Evolutionary conservation across 2,888 invertebrate species (phyloP), one percentile per base, ranked within the genome.

Genomic region (Lampropteryx suffumata): DNA sequence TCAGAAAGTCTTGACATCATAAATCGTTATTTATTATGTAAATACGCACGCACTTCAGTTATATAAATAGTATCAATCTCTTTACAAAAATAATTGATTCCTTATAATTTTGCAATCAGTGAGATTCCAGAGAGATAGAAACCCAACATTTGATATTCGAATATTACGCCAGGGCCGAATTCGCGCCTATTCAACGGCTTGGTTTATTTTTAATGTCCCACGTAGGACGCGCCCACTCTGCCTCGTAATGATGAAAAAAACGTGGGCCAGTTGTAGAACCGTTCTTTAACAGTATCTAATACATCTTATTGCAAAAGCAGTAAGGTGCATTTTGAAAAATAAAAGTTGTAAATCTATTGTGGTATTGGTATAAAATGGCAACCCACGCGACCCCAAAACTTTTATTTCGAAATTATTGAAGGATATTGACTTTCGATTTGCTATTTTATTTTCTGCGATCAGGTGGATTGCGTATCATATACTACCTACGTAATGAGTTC

Each of bases 201-300:
- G 71, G 64, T 64, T 67, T 70, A 67, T 72, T 77, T 79, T 78
- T 73, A 73, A 77, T 65, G 62, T 62, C 61, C 50, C 59, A 77
- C 73, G 84, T 84, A 83, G 84, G 84, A 67, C 62, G 82, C 82
- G 79, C 86, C 86, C 79, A 84, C 84, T 10, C n/a, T 70, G 61
- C 69, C 65, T 66, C 59, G 59, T 67, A 55, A 67, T 65, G 67
- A 68, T 68, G 70, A 75, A 79, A 84, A 83, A 78, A 78, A 71
- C 79, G 81, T 84, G 80, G 82, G 81, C 70, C 69, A 69, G 62
- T 75, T 69, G 79, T 77, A 76, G 75, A 77, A 54, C 54, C 11
- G 10, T 37, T 11, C 7, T 50, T 49, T 55, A 59, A 50, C 62
- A 44, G 34, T 34, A n/a, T 48, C 48, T 45, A 46, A 53, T 58